Base-by-base conservation (phyloP, 2,888 invertebrate species). In the Deroplatys truncata region DNA sequence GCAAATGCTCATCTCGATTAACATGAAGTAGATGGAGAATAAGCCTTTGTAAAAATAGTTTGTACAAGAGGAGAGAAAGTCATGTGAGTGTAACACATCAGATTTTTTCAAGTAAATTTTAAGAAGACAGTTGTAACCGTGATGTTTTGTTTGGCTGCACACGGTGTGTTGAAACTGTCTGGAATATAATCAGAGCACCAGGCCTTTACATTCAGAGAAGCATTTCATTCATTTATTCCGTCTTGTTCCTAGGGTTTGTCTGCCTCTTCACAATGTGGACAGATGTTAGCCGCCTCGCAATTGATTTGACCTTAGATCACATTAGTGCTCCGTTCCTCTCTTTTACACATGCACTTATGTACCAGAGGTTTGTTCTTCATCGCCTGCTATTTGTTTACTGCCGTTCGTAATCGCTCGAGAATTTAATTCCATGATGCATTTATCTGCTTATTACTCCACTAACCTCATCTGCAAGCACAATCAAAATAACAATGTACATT, bases 221-320 rank as follows among this genome's bases (percentile, higher is more conserved):
- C 56, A 72, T 72, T 72, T 72, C 56, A 72, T 72, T 72, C 56
- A 72, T 72, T 72, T 72, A 20, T 72, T 56, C 5, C 56, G 56
- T 72, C 56, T 72, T 72, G 56, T 72, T 72, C 56, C 56, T 72
- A 20, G 56, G 25, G 56, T 72, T 72, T 72, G 56, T 72, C 56
- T 20, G 56, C 56, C 56, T 72, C 56, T 72, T 72, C 56, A 72
- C 56, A 72, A 15, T 72, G 49, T 87, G 83, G 82, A 83, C 87
- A 87, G 87, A 87, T 87, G 87, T 82, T 87, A 35, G 20, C 87
- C 43, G 87, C 29, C 72, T 86, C 89, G 84, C 89, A 89, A 89
- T 89, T 89, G 89, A 56, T 89, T 89, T 89, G 89, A 89, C 89
- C 89, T 89, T 88, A 89, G 87, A 86, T 86, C 87, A 49, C 86